Evolutionary conservation across 2,797 vertebrate genomes (phyloP), one percentile per base, ranked within the genome.

Genomic region (Peromyscus attwateri): DNA sequence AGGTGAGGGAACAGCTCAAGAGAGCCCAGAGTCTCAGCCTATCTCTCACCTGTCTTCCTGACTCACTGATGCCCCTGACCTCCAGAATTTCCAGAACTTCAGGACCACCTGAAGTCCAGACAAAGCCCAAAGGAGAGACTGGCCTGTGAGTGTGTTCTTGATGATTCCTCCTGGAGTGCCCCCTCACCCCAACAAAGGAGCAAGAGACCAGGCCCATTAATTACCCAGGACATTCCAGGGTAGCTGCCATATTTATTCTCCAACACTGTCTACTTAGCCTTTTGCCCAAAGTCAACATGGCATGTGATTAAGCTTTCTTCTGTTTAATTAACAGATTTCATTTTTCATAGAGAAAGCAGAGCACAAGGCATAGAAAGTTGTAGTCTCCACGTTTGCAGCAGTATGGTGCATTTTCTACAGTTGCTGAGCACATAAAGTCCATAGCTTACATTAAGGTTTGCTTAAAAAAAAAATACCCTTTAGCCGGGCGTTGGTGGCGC

Each of bases 281-380:
- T 23, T 81, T n/a, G 23, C 81, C 19, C 52, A 17, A 83, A 93
- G 79, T 85, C 57, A 68, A 7, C 85, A 68, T 68, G 17, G 12
- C 37, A 64, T 71, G 29, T 1, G 0, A 64, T 7, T 27, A 80
- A 52, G 34, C 0, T 40, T 94, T 55, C 75, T 40, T 95, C 55
- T 83, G 6, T 37, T 55, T 49, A 82, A 62, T 64, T 49, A 85
- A 89, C 40, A 84, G 29, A 92, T 37, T 76, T 90, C 31, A 83
- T 84, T 87, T 95, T 89, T 89, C 25, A 70, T 8, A 75, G 57
- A 75, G 2, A 95, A 87, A 96, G 79, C 14, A 70, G 25, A 92
- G 79, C 82, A 60, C 17, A 88, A 84, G 71, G 52, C 49, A 37
- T 34, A 91, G 43, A 88, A 29, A 76, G n/a, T 25, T 29, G 37